Conservation (phyloP, 30 jellyfish, hydroid and myxozoan genomes). For the Phacellophora camtschatica region DNA sequence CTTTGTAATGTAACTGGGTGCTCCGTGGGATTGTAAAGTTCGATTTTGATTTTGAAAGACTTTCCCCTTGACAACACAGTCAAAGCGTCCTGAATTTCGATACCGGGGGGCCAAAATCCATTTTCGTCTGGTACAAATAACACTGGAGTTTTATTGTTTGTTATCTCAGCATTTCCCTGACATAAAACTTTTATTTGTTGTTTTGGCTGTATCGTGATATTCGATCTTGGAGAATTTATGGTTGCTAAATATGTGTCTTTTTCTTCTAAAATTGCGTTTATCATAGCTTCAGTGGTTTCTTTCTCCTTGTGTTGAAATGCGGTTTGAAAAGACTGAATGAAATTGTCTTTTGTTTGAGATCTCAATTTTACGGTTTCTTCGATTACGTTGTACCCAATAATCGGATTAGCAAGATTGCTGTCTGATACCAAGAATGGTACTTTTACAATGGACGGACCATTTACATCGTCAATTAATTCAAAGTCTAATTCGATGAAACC, state of each 20-base stretch:
- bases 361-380: conserved; percentile 1
- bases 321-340: background rate
- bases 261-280: background rate
- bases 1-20: conserved; percentile 3
- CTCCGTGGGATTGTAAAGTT: conserved; percentile 9
- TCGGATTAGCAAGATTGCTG: conserved; percentile 24
- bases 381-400: conserved; percentile 25
- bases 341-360: background rate
- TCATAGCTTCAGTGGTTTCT: conserved; percentile 26
- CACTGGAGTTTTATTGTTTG: conserved; percentile 3
- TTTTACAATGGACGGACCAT: conserved; percentile 3
- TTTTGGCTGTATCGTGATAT: conserved; percentile 31
- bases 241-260: conserved; percentile 13
- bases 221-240: conserved; percentile 32
- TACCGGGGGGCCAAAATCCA: background rate
- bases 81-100: background rate
- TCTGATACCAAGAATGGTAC: conserved; percentile 37
- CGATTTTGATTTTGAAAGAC: background rate
- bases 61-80: background rate
- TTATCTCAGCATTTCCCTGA: background rate
- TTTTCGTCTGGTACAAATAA: conserved; percentile 27
- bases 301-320: background rate
- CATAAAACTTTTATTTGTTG: conserved; percentile 29
- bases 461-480: background rate
- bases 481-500: conserved; percentile 28